phyloP scores from a whole-genome alignment of 2,888 invertebrate genomes.

The Gibbula magus region DNA sequence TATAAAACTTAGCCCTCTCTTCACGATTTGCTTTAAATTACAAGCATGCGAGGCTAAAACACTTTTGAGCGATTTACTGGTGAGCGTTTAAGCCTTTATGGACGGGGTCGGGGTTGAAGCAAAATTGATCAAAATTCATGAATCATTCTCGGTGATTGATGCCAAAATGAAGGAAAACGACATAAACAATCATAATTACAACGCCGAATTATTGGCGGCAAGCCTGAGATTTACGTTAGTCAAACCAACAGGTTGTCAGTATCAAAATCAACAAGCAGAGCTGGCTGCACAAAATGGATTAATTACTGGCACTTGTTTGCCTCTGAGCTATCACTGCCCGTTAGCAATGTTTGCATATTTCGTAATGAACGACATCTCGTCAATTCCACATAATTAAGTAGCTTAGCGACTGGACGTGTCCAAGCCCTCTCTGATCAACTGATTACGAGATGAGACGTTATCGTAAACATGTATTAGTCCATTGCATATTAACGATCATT shows the following conservation, averaged over 20 bases:
- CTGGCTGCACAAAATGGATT: not conserved
- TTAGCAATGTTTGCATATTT: slow-evolving; percentile 2
- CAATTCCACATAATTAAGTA: not conserved
- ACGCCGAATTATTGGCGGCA: not conserved
- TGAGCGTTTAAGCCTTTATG: slow-evolving; percentile 11
- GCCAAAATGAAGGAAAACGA: slow-evolving; percentile 19
- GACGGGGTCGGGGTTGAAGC: slow-evolving; percentile 14
- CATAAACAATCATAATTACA: slow-evolving; percentile 30
- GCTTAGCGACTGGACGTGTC: too few relatives aligned
- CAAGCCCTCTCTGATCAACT: too few relatives aligned
- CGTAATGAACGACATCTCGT: not conserved
- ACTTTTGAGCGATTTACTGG: not conserved
- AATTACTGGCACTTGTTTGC: not conserved
- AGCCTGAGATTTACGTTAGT: slow-evolving; percentile 5
- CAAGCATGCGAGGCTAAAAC: not conserved
- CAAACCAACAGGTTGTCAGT: not conserved
- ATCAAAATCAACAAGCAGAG: not conserved
- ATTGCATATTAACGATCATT: too few relatives aligned
- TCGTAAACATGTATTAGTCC: too few relatives aligned
- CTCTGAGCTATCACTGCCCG: not conserved
- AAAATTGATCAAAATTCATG: slow-evolving; percentile 32
- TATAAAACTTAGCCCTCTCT: not conserved
- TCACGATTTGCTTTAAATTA: not conserved
- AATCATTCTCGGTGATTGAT: slow-evolving; percentile 26
- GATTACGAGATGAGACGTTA: too few relatives aligned